Conservation (phyloP, 2,113 vertebrate species). For the Chlorocebus sabaeus region DNA sequence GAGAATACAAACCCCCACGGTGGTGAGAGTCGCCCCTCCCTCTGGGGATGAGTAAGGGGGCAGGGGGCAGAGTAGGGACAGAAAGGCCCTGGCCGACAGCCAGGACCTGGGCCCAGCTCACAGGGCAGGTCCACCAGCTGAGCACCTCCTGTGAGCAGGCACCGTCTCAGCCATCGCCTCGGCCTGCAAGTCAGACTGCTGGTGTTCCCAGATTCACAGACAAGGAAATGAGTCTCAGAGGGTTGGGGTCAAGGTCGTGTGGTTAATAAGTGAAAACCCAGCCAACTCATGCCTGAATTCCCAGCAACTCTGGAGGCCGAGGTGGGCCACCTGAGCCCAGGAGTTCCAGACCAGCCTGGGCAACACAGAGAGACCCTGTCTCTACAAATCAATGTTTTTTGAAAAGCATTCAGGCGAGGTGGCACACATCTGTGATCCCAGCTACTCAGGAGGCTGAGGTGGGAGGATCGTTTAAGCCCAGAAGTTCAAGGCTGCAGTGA, state of each 20-base stretch:
- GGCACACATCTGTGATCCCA: too few relatives aligned
- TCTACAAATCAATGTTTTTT: too few relatives aligned
- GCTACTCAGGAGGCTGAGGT: too few relatives aligned
- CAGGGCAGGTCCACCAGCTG: not conserved
- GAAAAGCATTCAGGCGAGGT: too few relatives aligned
- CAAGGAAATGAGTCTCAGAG: not conserved
- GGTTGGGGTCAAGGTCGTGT: not conserved
- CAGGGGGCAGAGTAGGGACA: not conserved
- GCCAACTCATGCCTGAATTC: too few relatives aligned
- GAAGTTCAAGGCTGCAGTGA: too few relatives aligned
- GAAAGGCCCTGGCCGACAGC: not conserved
- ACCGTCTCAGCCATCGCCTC: not conserved
- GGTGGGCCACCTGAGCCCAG: too few relatives aligned
- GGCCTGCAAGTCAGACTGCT: accelerated
- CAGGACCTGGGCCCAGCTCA: not conserved
- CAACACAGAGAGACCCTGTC: too few relatives aligned
- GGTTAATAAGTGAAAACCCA: not conserved
- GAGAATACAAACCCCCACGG: not conserved
- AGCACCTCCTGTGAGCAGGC: not conserved
- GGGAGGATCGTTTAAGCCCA: too few relatives aligned
- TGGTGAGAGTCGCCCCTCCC: accelerated
- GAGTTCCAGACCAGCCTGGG: too few relatives aligned
- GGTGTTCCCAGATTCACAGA: not conserved
- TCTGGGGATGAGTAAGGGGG: not conserved
- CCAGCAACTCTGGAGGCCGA: too few relatives aligned